Evolutionary conservation across 2,797 vertebrate species (phyloP), one percentile per base, ranked within the genome.

Genomic region (Aplochiton taeniatus): DNA sequence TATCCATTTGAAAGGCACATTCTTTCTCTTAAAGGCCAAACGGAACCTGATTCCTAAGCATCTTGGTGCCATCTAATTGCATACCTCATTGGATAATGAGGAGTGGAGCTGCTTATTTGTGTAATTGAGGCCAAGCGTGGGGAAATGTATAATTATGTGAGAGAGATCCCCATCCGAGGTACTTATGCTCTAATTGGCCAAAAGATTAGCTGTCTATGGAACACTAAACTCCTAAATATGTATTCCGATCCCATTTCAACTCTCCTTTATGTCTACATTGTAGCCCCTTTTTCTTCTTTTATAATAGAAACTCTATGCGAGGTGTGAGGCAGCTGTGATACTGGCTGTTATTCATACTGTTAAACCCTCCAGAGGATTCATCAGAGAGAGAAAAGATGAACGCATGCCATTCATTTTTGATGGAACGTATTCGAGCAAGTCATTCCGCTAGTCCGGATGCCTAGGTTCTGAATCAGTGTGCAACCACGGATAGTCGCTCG

Each of bases 61-160:
- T 64, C 17, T 13, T 55, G 13, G 60, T 13, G 4, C 57, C 57
- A 16, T 12, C 66, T 58, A 63, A 79, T 73, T 41, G 59, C 56
- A 41, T 42, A 61, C n/a, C 11, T 58, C 56, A 63, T 43, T 46
- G 17, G 45, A 61, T 78, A 73, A 71, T 63, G 66, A 76, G 52
- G 19, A 72, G 73, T 63, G 59, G 57, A 80, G 70, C 46, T 64
- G 60, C 71, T 74, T 68, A 65, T 76, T 74, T 54, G 42, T 70
- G 58, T 78, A 78, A 80, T 71, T 70, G 60, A 76, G 61, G 66
- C 58, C 70, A 72, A 70, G 52, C 66, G 58, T 41, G 61, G 54
- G 67, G 70, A 69, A 66, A 72, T 55, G 67, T 73, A 54, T 65
- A 79, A 83, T 82, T 80, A 66, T 43, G 57, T 52, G 14, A 57